phyloP scores from a whole-genome alignment of 2,888 invertebrate genomes.

The Odontothrips loti region DNA sequence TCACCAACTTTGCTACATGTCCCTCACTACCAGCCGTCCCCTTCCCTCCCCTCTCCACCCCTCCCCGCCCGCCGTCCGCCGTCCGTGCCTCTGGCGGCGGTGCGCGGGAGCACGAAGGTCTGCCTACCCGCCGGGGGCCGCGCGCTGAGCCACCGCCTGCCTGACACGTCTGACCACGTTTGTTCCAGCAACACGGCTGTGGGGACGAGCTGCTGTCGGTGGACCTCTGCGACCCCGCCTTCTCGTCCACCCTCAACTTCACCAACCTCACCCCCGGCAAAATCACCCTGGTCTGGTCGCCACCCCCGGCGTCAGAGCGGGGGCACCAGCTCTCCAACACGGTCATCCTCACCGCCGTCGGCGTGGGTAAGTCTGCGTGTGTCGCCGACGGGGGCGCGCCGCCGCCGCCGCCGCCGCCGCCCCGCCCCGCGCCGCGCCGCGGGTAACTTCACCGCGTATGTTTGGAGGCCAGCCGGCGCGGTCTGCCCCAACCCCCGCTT shows the following conservation, averaged over 20 bases:
- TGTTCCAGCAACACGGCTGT: conserved; percentile 37
- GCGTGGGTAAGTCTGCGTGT: conserved; percentile 46
- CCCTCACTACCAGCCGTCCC: too few species aligned
- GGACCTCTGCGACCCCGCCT: neutral
- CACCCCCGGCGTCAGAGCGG: conserved; percentile 49
- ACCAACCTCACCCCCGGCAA: neutral
- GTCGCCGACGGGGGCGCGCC: conserved; percentile 51
- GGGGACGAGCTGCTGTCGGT: neutral
- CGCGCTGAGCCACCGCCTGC: neutral
- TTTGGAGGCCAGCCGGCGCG: neutral
- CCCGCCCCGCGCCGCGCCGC: neutral
- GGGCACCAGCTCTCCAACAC: conserved; percentile 42
- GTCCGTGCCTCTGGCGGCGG: neutral
- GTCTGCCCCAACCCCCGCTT: neutral
- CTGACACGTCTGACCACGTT: neutral
- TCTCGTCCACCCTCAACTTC: neutral
- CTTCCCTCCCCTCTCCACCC: too few species aligned
- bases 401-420: neutral
- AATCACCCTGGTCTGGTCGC: neutral
- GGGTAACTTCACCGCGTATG: neutral
- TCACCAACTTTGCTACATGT: too few species aligned
- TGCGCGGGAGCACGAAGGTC: neutral
- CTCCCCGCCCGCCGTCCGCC: neutral
- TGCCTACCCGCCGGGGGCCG: neutral
- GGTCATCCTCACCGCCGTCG: conserved; percentile 29